Evolutionary conservation across 2,797 vertebrate species (phyloP).

Genomic region (Catharus ustulatus): DNA sequence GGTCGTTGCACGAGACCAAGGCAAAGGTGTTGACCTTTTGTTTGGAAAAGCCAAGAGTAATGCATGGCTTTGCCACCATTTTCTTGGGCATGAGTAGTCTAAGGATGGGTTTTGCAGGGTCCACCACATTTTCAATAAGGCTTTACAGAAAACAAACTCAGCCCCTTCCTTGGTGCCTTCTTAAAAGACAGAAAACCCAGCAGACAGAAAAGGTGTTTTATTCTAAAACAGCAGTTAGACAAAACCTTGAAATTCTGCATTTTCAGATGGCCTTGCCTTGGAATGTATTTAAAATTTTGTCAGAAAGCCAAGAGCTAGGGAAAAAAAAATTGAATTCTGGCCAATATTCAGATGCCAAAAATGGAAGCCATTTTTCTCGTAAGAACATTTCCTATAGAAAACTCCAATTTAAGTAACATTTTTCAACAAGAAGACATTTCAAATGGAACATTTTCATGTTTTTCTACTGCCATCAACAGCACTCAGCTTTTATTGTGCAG

Average conservation of each 20-base stretch:
- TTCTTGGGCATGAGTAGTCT: not conserved
- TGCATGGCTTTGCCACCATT: not conserved
- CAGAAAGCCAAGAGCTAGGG: not conserved
- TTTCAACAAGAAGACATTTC: slow-evolving; percentile 50
- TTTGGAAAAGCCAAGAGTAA: not conserved
- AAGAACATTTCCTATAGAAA: slow-evolving; percentile 45
- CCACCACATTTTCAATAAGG: not conserved
- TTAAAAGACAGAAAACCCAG: not conserved
- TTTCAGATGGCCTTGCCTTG: not conserved
- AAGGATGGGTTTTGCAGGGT: not conserved
- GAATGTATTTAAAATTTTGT: slow-evolving; percentile 27
- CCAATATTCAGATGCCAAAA: slow-evolving; percentile 35
- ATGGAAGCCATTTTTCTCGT: slow-evolving; percentile 32
- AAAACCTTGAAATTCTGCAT: not conserved
- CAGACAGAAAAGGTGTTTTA: not conserved
- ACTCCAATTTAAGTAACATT: slow-evolving; percentile 46
- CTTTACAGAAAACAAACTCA: not conserved
- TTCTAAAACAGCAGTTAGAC: not conserved
- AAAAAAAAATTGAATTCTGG: not conserved
- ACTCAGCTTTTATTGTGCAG: slow-evolving; percentile 56
- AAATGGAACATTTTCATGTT: slow-evolving; percentile 52
- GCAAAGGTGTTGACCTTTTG: not conserved
- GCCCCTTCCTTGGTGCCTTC: not conserved
- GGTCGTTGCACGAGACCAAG: not conserved
- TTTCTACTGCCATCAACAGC: slow-evolving; percentile 49